Evolutionary conservation across 2,113 vertebrate species (phyloP), one percentile per base, ranked within the genome.

Genomic region (Genyomyrus donnyi): DNA sequence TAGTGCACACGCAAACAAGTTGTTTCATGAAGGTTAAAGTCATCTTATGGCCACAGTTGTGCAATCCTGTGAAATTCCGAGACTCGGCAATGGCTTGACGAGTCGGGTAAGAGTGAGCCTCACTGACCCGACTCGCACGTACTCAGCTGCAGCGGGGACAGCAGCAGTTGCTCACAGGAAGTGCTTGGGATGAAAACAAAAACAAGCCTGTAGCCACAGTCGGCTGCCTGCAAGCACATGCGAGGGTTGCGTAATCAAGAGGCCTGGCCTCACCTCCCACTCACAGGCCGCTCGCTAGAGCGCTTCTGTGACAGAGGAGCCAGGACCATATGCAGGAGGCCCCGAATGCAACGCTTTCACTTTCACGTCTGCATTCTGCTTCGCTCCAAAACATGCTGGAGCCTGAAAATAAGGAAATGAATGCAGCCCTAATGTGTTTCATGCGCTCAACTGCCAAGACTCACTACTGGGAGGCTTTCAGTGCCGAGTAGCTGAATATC

Each of bases 171-270:
- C 66, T 83, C 49, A 83, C 49, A 84, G 90, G 86, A 90, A 88
- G 86, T n/a, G 46, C 58, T 53, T 0, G n/a, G 85, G 45, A 27
- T 53, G 90, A 88, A 91, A 93, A 92, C 90, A 93, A 93, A 91
- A 94, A 93, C 93, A 94, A 90, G 83, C 91, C 52, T 85, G 87
- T 66, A 90, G 90, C 91, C 91, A 91, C 58, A 92, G 90, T 92
- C 87, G 89, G n/a, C 48, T 35, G 52, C 21, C 39, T 58, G 53
- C 52, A 13, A 88, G 89, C 92, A 89, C 90, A 92, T 92, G 93
- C 90, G 91, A 92, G 62, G 62, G 92, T 94, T 94, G 95, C 94
- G 93, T 94, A 95, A 94, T 92, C 92, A 85, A 84, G 31, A 93
- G 80, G 91, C 94, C 31, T 39, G 4, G 50, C 66, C 52, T 92